Conservation (phyloP, 2,888 invertebrate species). For the Leptinotarsa peninsularis region DNA sequence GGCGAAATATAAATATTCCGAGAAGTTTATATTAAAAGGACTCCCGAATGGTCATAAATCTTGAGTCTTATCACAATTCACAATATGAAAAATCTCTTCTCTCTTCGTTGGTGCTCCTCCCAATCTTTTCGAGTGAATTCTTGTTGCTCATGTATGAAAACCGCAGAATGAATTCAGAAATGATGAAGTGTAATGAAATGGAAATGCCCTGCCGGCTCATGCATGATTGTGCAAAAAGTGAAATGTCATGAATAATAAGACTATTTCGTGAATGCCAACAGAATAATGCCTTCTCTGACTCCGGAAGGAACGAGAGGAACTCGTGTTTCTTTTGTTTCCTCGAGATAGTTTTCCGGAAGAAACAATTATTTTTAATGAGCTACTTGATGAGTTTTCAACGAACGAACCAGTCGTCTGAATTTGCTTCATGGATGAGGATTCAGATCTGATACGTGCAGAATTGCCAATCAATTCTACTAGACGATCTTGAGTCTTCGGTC, state of each 20-base stretch:
- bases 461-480: neutral
- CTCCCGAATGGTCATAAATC: conserved; percentile 45
- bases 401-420: neutral
- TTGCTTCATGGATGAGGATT: neutral
- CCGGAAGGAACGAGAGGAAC: neutral
- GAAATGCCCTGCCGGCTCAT: conserved; percentile 41
- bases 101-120: conserved; percentile 37
- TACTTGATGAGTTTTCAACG: neutral
- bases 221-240: conserved; percentile 44
- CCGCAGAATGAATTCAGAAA: conserved; percentile 42
- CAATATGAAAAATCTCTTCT: conserved; percentile 47
- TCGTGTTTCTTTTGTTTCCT: conserved; percentile 3
- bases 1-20: conserved; percentile 28
- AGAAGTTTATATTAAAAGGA: conserved; percentile 47
- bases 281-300: conserved; percentile 1
- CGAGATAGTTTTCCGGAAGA: neutral
- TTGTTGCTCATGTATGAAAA: conserved; percentile 44
- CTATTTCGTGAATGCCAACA: conserved; percentile 32
- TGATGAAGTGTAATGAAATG: conserved; percentile 48
- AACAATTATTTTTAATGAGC: conserved; percentile 13
- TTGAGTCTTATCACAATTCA: conserved; percentile 48
- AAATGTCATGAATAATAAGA: conserved; percentile 38
- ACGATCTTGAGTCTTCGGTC: too few species aligned
- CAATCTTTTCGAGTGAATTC: conserved; percentile 49
- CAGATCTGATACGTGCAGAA: neutral